Base-by-base conservation (phyloP, 1,140 invertebrate species). In the Drosophila melanogaster region DNA sequence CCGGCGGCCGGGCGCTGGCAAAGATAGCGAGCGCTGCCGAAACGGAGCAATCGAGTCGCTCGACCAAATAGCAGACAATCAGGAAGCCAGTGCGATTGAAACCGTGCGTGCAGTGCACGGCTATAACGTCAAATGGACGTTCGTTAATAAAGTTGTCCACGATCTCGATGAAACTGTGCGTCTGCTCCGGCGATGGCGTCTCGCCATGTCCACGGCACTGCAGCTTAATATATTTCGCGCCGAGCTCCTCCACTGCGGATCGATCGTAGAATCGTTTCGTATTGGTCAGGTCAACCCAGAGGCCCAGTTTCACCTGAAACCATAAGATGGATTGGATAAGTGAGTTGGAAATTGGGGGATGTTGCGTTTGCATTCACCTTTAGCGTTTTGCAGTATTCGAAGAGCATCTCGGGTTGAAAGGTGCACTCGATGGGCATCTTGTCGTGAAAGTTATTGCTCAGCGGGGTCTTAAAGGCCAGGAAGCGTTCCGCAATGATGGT, bases 51-150 rank as follows among this genome's bases (percentile, higher is more conserved):
- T 95, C 94, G 50, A 96, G 92, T 61, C 95, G 94, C 93, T 98
- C 95, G 6, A 99, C 96, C 81, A 99, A 94, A 92, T 97, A 99
- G 2, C 97, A 95, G 50, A 96, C 94, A 51, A 99, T 97, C 0
- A 99, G 93, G 92, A 99, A 99, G 1, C 97, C 99, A 24, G 98
- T 99, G 79, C 99, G 94, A 92, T 99, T 99, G 90, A 99, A 99
- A 0, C 99, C 99, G 94, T 99, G 99, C 1, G 99, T 99, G 91
- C 99, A 99, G 92, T 99, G 99, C 33, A 99, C 96, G 47, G 95
- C 97, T 72, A 98, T 96, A 15, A 95, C 93, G 79, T 97, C 94
- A 62, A 97, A 91, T 4, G 97, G 97, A 92, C 96, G 93, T 78
- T 97, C 93, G n/a, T 93, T 92, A 26, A 98, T 95, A 79, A 98